Base-by-base conservation (phyloP, 2,797 vertebrate genomes). In the Anguilla marmorata region DNA sequence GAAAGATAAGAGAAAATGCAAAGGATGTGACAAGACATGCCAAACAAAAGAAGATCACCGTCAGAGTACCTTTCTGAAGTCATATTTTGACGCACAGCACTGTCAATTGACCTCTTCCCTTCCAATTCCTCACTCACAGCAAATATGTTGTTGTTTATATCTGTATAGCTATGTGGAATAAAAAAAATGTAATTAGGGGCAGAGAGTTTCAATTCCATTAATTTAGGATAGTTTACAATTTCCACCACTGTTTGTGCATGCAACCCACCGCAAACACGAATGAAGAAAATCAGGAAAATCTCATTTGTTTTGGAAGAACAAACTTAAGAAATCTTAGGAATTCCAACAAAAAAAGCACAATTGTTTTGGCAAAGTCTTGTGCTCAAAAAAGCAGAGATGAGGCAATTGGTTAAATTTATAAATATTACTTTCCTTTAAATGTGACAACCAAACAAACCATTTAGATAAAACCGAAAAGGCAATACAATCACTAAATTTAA, bases 121-220 rank as follows among this genome's bases (percentile, higher is more conserved):
- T 12, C 30, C 2, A 33, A n/a, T 84, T 84, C 82, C 12, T 69
- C 30, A 58, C 11, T 60, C 69, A 33, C 66, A 16, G 30, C 30
- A 27, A 52, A 76, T 9, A 79, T 60, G 84, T 88, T 88, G 50
- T 85, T 88, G 84, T 88, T 88, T 54, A 79, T 27, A 48, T 88
- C 87, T 27, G 74, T 4, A 74, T 52, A 85, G 33, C 84, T 88
- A 48, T 24, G 1, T 74, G 24, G 8, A 16, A 30, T 54, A 16
- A 30, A 58, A 56, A 85, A 21, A 41, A 66, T 41, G 63, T 27
- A 56, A 21, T 56, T 45, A 33, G 7, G 24, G 84, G n/a, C 19
- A 30, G 30, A 45, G 50, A 27, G 54, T 60, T 12, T 58, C 30
- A 12, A 33, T 54, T 14, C 58, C n/a, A 58, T 27, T 14, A 1